These are phyloP conservation scores for Aethes cnicana DNA, from an alignment of 2,888 invertebrate genomes.

Conservation along the genomic window DNA sequence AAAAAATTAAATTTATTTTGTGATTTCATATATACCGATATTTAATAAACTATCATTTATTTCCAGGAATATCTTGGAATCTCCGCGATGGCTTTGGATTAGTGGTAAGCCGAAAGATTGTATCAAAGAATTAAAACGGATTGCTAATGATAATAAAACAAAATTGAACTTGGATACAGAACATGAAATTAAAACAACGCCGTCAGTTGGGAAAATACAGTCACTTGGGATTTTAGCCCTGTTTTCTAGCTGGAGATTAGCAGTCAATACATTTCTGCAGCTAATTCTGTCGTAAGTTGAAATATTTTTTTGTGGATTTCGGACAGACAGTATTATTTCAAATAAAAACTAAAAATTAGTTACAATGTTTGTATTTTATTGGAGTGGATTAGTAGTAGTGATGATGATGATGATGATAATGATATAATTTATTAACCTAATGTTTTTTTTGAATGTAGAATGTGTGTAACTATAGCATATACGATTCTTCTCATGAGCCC, in stretches of 20 bases:
- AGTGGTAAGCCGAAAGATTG: conserved; percentile 74
- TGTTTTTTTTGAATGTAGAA: conserved; percentile 60
- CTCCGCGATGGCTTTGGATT: conserved; percentile 84
- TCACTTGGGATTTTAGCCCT: conserved; percentile 79
- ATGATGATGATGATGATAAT: too few species aligned
- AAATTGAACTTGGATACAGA: conserved; percentile 66
- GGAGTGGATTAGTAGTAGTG: too few species aligned
- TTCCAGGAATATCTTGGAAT: conserved; percentile 83
- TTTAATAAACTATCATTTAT: background rate
- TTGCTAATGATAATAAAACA: conserved; percentile 80
- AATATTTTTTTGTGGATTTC: background rate
- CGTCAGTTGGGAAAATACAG: conserved; percentile 50
- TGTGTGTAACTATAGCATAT: conserved; percentile 75
- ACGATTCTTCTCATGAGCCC: conserved; percentile 75
- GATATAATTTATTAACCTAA: too few species aligned
- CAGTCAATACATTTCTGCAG: conserved; percentile 79
- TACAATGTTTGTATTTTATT: background rate
- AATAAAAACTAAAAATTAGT: background rate
- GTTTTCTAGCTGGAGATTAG: conserved; percentile 80
- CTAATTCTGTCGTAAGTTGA: conserved; percentile 78
- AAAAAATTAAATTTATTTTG: background rate
- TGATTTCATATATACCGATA: background rate
- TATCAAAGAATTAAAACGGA: conserved; percentile 72
- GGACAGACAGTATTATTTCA: too few species aligned
- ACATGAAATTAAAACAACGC: conserved; percentile 45